phyloP scores from a whole-genome alignment of 2,797 vertebrate species.

The Leptatherina wallacei region DNA sequence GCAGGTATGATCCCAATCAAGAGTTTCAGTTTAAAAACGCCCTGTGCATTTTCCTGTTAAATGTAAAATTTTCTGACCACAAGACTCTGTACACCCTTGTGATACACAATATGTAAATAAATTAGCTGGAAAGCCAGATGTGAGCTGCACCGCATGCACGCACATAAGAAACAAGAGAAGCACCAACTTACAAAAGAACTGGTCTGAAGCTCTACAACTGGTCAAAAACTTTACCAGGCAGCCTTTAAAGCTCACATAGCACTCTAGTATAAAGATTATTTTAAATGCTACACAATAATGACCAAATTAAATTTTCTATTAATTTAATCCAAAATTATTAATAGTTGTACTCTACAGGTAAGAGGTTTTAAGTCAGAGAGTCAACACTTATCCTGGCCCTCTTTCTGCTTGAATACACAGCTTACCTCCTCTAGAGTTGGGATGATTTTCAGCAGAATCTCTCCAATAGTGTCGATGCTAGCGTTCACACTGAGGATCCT shows the following conservation, averaged over 20 bases:
- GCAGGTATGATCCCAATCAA: background rate
- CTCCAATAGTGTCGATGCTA: conserved; percentile 96
- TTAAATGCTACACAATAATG: background rate
- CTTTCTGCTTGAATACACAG: background rate
- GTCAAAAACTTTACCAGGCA: background rate
- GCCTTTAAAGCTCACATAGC: background rate
- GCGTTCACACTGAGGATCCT: conserved; percentile 98
- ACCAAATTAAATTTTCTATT: background rate
- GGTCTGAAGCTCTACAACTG: background rate
- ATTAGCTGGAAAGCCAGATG: too few species aligned
- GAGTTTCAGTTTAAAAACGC: background rate
- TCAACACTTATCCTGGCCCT: background rate
- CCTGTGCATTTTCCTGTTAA: background rate
- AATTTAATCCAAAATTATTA: background rate
- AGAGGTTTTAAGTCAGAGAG: background rate
- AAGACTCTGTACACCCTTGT: background rate
- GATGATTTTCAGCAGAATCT: conserved; percentile 98
- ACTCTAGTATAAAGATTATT: background rate
- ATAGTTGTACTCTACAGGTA: background rate
- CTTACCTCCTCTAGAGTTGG: conserved; percentile 97
- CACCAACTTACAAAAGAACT: too few species aligned
- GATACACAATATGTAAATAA: too few species aligned
- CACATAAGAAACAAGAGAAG: too few species aligned
- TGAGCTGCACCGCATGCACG: too few species aligned
- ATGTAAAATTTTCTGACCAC: background rate